A percentile compares a stretch with the other conserved stretches of the same genome.
phyloP scores from a whole-genome alignment of 2,797 vertebrate genomes.

The Sphaeramia orbicularis region DNA sequence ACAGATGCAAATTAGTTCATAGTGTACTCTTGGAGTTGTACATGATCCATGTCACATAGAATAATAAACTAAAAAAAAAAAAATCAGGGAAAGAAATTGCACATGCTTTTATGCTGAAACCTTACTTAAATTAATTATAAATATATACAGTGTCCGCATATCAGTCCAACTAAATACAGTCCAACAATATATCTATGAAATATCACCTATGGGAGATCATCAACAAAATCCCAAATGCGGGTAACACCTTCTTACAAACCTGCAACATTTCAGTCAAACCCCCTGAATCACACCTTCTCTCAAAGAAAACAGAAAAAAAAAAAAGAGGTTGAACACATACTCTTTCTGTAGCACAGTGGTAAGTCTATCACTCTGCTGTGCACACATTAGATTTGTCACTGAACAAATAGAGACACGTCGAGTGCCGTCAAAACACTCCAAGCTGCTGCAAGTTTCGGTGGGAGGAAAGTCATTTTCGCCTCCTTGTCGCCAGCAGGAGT shows the following conservation, averaged over 20 bases:
- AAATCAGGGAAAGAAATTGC: too few relatives aligned
- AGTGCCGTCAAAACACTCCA: slow-evolving; percentile 70
- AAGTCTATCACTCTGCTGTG: slow-evolving; percentile 63
- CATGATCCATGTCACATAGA: too few relatives aligned
- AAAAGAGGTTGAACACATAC: slow-evolving; percentile 24
- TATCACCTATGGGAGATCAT: neutral
- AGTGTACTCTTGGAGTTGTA: too few relatives aligned
- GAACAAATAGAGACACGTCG: slow-evolving; percentile 69
- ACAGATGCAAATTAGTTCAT: too few relatives aligned
- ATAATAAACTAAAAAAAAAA: too few relatives aligned
- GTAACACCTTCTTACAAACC: slow-evolving; percentile 8
- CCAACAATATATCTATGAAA: slow-evolving; percentile 12
- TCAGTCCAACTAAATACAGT: too few relatives aligned
- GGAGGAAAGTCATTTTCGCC: slow-evolving; percentile 74
- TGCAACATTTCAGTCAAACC: slow-evolving; percentile 9
- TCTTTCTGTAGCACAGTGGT: slow-evolving; percentile 47
- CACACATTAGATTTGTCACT: slow-evolving; percentile 67
- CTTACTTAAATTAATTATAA: too few relatives aligned
- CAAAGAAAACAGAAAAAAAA: slow-evolving; percentile 16
- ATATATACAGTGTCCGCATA: too few relatives aligned
- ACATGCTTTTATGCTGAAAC: too few relatives aligned
- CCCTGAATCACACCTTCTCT: slow-evolving; percentile 31
- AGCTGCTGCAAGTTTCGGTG: slow-evolving; percentile 55
- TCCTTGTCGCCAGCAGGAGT: slow-evolving; percentile 72
- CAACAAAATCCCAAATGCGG: neutral